Evolutionary conservation across 2,797 vertebrate species (phyloP).

Genomic region (Notolabrus celidotus): DNA sequence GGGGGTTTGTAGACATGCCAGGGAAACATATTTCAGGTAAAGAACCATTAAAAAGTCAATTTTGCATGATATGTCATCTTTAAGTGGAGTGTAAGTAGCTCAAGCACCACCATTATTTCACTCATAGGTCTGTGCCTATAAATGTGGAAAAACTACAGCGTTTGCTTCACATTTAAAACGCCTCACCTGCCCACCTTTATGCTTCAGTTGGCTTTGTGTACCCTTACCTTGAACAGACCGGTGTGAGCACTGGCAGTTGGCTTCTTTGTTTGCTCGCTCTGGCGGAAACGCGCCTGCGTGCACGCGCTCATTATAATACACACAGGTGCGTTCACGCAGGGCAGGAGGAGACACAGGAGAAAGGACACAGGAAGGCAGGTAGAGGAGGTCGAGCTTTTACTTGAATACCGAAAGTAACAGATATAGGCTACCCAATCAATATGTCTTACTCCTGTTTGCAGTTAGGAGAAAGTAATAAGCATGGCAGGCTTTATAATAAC

Average conservation of each 20-base stretch:
- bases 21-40: no score
- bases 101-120: no score
- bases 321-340: slow-evolving; percentile 26
- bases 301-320: slow-evolving; percentile 19
- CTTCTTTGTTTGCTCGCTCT: slow-evolving; percentile 18
- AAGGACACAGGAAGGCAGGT: slow-evolving; percentile 32
- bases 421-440: no score
- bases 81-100: no score
- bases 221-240: not conserved
- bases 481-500: not conserved
- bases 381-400: not conserved
- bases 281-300: slow-evolving; percentile 48
- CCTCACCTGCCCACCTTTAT: not conserved
- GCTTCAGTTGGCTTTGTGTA: not conserved
- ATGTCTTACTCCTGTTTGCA: not conserved
- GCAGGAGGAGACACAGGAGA: not conserved
- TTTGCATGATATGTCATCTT: no score
- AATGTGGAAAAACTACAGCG: no score
- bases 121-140: no score
- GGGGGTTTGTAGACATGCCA: no score
- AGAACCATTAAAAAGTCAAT: no score
- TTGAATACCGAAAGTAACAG: slow-evolving; percentile 5
- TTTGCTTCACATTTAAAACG: not conserved
- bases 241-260: not conserved
- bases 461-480: accelerated